Conservation (phyloP, 2,797 vertebrate species). For the Calcarius lapponicus region DNA sequence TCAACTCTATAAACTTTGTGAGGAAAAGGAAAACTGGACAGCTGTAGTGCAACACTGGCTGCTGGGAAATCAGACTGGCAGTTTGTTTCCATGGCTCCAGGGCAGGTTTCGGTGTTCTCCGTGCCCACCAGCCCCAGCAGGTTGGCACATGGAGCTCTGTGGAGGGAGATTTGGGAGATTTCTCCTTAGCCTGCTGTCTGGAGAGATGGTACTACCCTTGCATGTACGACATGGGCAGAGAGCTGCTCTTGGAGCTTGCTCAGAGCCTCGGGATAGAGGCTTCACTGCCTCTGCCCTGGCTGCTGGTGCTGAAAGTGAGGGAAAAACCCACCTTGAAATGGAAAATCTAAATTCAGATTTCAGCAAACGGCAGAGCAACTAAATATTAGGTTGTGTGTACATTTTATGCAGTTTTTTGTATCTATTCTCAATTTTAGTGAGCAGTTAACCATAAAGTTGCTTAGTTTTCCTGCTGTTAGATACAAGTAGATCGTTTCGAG, state of each 20-base stretch:
- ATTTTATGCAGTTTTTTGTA: constrained; percentile 69
- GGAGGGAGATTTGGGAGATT: not conserved
- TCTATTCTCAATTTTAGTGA: constrained; percentile 72
- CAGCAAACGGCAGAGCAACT: constrained; percentile 51
- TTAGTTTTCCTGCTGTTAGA: constrained; percentile 73
- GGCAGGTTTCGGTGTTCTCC: constrained; percentile 24
- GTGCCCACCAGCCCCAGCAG: not conserved
- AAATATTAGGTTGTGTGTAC: constrained; percentile 66
- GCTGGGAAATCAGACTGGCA: constrained; percentile 44
- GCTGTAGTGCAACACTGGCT: constrained; percentile 64
- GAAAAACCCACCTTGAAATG: not conserved
- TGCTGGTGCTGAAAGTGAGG: not conserved
- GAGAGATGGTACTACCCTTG: constrained; percentile 20
- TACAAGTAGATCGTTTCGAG: constrained; percentile 70
- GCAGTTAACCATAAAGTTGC: constrained; percentile 68
- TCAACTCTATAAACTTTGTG: not conserved
- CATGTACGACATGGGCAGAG: not conserved
- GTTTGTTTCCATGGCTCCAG: not conserved
- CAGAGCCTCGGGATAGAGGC: constrained; percentile 11
- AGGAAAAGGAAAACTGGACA: constrained; percentile 42
- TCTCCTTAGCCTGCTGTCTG: not conserved
- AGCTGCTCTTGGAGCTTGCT: not conserved
- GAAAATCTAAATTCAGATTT: constrained; percentile 37
- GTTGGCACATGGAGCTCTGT: constrained; percentile 25
- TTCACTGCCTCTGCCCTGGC: constrained; percentile 51